A percentile compares a stretch with the other conserved stretches of the same genome.
phyloP scores from a whole-genome alignment of 2,797 vertebrate genomes.

The Paedocypris micromegethes region DNA sequence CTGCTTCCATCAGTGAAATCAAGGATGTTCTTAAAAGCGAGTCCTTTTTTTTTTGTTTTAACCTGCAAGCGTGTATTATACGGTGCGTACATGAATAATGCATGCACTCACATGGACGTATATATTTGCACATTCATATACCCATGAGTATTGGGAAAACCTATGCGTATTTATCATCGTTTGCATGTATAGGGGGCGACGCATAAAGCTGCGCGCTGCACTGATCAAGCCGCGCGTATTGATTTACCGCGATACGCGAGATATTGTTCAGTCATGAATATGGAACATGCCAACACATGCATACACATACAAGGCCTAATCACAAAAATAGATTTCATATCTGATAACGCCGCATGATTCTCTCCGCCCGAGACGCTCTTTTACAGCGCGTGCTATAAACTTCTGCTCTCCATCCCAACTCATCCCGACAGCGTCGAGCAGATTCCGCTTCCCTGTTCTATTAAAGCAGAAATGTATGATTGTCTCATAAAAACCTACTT shows the following conservation, averaged over 20 bases:
- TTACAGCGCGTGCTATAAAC: conserved; percentile 9
- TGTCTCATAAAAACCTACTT: conserved; percentile 11
- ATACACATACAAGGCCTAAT: not conserved
- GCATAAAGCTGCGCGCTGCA: conserved; percentile 24
- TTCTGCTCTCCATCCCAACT: conserved; percentile 17
- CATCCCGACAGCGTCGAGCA: conserved; percentile 20
- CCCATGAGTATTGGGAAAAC: conserved; percentile 33
- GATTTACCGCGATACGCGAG: conserved; percentile 23
- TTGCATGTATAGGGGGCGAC: conserved; percentile 23
- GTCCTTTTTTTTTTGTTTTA: conserved; percentile 19
- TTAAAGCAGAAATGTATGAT: not conserved
- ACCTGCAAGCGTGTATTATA: conserved; percentile 35
- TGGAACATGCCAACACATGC: conserved; percentile 13
- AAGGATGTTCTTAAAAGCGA: conserved; percentile 44
- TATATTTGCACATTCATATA: conserved; percentile 29
- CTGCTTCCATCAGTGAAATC: conserved; percentile 45
- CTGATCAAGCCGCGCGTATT: conserved; percentile 24
- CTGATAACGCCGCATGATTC: not conserved
- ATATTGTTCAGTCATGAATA: conserved; percentile 16
- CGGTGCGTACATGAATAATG: conserved; percentile 38
- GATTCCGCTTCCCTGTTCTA: conserved; percentile 4
- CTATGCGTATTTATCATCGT: conserved; percentile 35
- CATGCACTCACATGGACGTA: conserved; percentile 27
- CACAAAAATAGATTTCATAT: conserved; percentile 4
- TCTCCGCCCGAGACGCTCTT: too few species aligned